These are phyloP conservation scores for Oreochromis spilurus DNA, from an alignment of 2,113 vertebrate genomes.

Conservation along the genomic window DNA sequence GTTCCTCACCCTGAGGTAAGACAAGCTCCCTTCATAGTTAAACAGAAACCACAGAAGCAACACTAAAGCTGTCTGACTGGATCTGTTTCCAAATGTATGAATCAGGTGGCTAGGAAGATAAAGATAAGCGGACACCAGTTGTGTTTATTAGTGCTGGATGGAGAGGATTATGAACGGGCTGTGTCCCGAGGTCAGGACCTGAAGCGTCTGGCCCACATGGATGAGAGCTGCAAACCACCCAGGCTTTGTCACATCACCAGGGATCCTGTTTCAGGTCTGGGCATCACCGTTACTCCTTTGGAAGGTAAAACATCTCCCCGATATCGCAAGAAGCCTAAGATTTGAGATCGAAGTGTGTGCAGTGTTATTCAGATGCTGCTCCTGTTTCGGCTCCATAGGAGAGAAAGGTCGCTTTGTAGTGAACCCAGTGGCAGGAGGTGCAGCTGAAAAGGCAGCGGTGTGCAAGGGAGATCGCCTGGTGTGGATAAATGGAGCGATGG, in stretches of 20 bases:
- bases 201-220: background rate
- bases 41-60: background rate
- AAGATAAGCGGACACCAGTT: conserved; percentile 79
- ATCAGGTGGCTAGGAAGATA: conserved; percentile 82
- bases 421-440: conserved; percentile 67
- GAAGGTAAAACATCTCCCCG: conserved; percentile 44
- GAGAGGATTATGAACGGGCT: conserved; percentile 54
- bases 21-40: background rate
- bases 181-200: conserved; percentile 49
- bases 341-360: background rate
- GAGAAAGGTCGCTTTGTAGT: conserved; percentile 76
- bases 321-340: background rate
- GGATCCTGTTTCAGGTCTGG: conserved; percentile 73
- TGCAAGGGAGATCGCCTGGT: conserved; percentile 77
- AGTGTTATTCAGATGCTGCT: background rate
- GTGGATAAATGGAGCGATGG: conserved; percentile 80
- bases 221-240: conserved; percentile 45
- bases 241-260: conserved; percentile 78
- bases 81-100: background rate
- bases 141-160: conserved; percentile 75
- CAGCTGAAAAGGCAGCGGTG: conserved; percentile 82
- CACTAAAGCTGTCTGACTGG: background rate
- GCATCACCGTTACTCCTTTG: conserved; percentile 72
- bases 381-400: conserved; percentile 60
- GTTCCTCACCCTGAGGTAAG: conserved; percentile 76